Evolutionary conservation across 2,113 vertebrate genomes (phyloP).

Genomic region (Andinoacara biseriatus): DNA sequence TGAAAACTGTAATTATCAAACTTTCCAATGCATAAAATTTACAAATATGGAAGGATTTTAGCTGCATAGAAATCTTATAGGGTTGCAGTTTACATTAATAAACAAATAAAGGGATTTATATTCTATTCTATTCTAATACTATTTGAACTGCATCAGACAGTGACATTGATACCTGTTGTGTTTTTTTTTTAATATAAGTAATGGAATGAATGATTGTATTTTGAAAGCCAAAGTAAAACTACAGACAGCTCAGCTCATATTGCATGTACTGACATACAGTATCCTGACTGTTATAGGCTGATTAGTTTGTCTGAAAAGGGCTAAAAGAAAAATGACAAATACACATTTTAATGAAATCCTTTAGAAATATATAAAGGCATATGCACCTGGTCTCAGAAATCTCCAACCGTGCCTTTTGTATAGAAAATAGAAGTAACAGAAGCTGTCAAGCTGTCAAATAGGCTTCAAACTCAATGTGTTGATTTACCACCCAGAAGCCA

Average conservation of each 20-base stretch:
- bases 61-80: not conserved
- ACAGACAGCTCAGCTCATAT: not conserved
- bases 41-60: not conserved
- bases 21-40: not conserved
- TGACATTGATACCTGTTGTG: not conserved
- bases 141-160: not conserved
- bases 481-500: conserved; percentile 24
- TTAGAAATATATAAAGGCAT: not conserved
- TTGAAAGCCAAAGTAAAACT: not conserved
- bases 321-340: not conserved
- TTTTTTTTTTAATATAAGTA: not conserved
- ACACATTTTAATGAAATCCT: not conserved
- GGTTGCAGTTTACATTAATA: not conserved
- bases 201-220: not conserved
- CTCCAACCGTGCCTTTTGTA: conserved; percentile 17
- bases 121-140: not conserved
- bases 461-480: conserved; percentile 14
- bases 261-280: not conserved
- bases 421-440: conserved; percentile 28
- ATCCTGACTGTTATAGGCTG: not conserved
- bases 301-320: conserved; percentile 3
- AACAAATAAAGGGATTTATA: too few relatives aligned
- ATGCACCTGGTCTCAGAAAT: not conserved
- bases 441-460: conserved; percentile 54
- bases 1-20: not conserved